These are phyloP conservation scores for Amphimedon queenslandica DNA, from an alignment of 37 sponge, comb jelly and placozoan species.

Conservation along the genomic window DNA sequence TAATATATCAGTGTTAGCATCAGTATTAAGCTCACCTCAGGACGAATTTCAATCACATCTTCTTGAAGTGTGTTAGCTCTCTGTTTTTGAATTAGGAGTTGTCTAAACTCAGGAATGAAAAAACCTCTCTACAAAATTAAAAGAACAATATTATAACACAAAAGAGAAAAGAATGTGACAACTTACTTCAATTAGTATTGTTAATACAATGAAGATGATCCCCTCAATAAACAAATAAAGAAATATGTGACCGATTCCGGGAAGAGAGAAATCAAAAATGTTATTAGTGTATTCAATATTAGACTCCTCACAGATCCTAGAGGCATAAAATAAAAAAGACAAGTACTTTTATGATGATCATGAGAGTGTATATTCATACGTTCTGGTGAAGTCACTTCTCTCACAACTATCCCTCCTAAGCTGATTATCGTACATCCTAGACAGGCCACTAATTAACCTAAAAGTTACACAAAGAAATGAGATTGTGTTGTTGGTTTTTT, in stretches of 20 bases:
- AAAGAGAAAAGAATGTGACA: background rate
- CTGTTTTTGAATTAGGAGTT: background rate
- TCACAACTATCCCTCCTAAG: constrained; percentile 13
- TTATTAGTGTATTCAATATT: constrained; percentile 33
- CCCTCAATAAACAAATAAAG: constrained; percentile 62
- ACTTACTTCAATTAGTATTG: constrained; percentile 70
- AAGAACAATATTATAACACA: background rate
- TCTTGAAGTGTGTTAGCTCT: background rate
- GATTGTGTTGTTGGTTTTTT: no score
- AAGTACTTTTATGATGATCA: background rate
- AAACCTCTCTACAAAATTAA: background rate
- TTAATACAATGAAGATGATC: constrained; percentile 53
- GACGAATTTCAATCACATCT: background rate
- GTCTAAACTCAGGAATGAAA: background rate
- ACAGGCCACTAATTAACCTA: constrained; percentile 42
- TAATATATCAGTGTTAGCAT: no score
- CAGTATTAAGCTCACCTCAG: no score
- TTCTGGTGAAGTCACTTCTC: background rate
- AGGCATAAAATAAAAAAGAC: background rate
- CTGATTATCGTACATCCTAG: constrained; percentile 59
- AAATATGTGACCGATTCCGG: constrained; percentile 63
- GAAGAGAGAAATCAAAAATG: constrained; percentile 31
- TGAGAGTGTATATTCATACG: constrained; percentile 8
- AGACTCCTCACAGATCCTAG: constrained; percentile 36
- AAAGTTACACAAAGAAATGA: no score